These are phyloP conservation scores for Ennomos erosarius DNA, from an alignment of 2,888 invertebrate species.

Conservation along the genomic window DNA sequence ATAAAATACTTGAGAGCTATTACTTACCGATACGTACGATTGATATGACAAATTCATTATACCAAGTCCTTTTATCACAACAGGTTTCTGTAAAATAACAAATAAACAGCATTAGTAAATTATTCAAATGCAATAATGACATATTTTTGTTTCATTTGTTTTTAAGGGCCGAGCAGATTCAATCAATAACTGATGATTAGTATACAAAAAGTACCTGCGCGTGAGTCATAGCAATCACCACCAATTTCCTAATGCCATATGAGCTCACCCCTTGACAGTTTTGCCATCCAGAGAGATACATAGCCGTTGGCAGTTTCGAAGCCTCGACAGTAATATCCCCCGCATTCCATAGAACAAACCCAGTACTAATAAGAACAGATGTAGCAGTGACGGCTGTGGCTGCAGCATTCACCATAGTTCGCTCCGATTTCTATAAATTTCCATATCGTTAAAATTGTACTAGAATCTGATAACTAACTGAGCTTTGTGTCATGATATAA, in stretches of 20 bases:
- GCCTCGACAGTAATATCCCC: conserved; percentile 61
- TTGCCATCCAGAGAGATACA: conserved; percentile 58
- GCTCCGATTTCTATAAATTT: conserved; percentile 47
- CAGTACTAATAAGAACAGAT: conserved; percentile 48
- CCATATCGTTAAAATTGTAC: neutral
- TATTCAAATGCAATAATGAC: neutral
- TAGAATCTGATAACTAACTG: no score
- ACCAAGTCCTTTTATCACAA: conserved; percentile 52
- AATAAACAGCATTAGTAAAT: neutral
- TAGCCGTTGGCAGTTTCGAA: conserved; percentile 52
- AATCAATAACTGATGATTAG: neutral
- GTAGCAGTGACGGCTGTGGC: conserved; percentile 35
- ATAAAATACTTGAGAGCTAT: neutral
- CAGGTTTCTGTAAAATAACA: conserved; percentile 52
- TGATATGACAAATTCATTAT: conserved; percentile 51
- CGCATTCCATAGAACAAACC: conserved; percentile 57
- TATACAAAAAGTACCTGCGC: conserved; percentile 47
- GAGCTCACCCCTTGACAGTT: conserved; percentile 43
- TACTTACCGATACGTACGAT: conserved; percentile 47
- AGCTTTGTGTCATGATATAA: no score
- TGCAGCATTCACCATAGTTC: conserved; percentile 43
- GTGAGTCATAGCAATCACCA: conserved; percentile 45
- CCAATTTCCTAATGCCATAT: conserved; percentile 43
- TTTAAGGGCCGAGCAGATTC: no score
- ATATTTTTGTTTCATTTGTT: no score